Evolutionary conservation across 2,888 invertebrate species (phyloP).

Genomic region (Chalcis sispes): DNA sequence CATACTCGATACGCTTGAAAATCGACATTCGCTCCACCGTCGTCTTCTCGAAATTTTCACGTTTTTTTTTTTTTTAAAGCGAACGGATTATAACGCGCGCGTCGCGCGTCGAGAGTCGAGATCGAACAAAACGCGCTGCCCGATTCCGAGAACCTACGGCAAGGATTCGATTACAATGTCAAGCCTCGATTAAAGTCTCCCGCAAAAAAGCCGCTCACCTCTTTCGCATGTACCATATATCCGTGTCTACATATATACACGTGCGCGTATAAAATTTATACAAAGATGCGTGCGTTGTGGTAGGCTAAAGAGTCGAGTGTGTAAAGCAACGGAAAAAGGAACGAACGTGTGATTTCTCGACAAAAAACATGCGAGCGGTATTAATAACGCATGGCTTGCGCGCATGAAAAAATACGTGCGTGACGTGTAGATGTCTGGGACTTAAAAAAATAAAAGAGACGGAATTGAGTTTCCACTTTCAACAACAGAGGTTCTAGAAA

Average conservation of each 20-base stretch:
- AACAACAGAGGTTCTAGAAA: background rate
- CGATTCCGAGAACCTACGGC: slow-evolving; percentile 59
- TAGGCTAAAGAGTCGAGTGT: background rate
- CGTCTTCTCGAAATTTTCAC: slow-evolving; percentile 46
- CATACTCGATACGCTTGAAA: slow-evolving; percentile 44
- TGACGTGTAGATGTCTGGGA: too few relatives aligned
- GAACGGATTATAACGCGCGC: slow-evolving; percentile 47
- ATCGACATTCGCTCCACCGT: slow-evolving; percentile 10
- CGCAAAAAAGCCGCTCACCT: slow-evolving; percentile 41
- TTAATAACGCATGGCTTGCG: slow-evolving; percentile 35
- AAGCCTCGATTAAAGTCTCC: slow-evolving; percentile 59
- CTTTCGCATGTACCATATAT: too few relatives aligned
- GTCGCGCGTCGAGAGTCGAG: slow-evolving; percentile 41
- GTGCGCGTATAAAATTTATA: too few relatives aligned
- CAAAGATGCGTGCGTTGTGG: too few relatives aligned
- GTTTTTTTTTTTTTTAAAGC: slow-evolving; percentile 28
- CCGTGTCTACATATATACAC: too few relatives aligned
- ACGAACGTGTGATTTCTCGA: slow-evolving; percentile 16
- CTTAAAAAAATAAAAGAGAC: background rate
- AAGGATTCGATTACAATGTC: slow-evolving; percentile 63
- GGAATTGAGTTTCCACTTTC: background rate
- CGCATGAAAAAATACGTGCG: slow-evolving; percentile 4
- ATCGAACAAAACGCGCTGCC: slow-evolving; percentile 50
- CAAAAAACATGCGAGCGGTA: background rate
- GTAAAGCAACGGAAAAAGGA: slow-evolving; percentile 23